Base-by-base conservation (phyloP, 2,888 invertebrate genomes). In the Thereva unica region DNA sequence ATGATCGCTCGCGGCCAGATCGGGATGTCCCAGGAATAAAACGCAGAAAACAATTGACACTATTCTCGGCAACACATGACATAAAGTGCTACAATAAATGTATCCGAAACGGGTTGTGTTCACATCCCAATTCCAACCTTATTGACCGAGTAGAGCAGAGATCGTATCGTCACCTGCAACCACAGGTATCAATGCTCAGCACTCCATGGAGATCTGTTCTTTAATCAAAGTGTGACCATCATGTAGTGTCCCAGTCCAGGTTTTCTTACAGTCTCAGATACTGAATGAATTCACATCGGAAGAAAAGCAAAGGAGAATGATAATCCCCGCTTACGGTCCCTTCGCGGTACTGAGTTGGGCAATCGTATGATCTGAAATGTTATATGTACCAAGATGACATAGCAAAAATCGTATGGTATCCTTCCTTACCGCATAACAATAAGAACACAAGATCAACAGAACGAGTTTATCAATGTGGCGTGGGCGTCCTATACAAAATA, bases 401-500 rank as follows among this genome's bases (percentile, higher is more conserved):
- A 40, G 55, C 54, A 65, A 37, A 64, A 55, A 49, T 55, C 45
- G 41, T 40, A 23, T 23, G 23, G 23, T 9, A 40, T 34, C 47
- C 55, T 56, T 8, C 23, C 41, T 50, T 49, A 37, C n/a, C 42
- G 12, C 45, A 35, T 38, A 44, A 41, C 41, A 35, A 55, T 9
- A 23, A 4, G 34, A 10, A 10, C 40, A 37, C 40, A 12, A n/a
- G 12, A 5, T 50, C 47, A 56, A 42, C 55, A 65, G 55, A 55
- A 65, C 54, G 56, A 65, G 37, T 65, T 65, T 65, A 65, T 65
- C 65, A 65, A 65, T 47, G 54, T 56, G 54, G 55, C 41, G 65
- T 65, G 65, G 65, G 65, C 65, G 65, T 65, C 55, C 47, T 40
- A 65, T 65, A 65, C 65, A 65, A 65, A 65, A 65, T 65, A 65